phyloP scores from a whole-genome alignment of 2,113 vertebrate genomes.

The Cyphomyrus discorhynchus region DNA sequence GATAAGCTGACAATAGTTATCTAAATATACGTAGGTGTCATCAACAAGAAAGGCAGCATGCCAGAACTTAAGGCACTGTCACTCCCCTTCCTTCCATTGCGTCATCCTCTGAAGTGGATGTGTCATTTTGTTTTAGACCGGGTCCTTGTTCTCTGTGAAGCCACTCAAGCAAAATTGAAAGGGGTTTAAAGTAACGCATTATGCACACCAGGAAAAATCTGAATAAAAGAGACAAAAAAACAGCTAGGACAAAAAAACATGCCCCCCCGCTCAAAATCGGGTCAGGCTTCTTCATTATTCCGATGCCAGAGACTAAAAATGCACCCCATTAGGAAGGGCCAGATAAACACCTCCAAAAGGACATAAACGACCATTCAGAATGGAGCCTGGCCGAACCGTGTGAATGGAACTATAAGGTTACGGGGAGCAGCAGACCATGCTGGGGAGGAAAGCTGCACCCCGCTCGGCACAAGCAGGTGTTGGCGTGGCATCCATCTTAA shows the following conservation, averaged over 20 bases:
- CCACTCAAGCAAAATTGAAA: background rate
- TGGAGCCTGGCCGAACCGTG: background rate
- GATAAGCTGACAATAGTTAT: background rate
- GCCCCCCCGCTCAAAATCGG: background rate
- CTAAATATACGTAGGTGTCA: background rate
- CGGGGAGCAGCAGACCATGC: background rate
- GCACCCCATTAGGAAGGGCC: background rate
- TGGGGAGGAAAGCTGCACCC: background rate
- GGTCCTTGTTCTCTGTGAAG: background rate
- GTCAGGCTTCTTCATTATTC: background rate
- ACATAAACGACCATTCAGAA: background rate
- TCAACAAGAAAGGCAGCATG: background rate
- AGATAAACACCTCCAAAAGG: background rate
- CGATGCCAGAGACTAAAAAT: background rate
- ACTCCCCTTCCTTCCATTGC: background rate
- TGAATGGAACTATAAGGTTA: background rate
- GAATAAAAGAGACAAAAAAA: background rate
- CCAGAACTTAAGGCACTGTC: background rate
- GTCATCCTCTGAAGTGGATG: background rate
- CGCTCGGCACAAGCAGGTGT: background rate
- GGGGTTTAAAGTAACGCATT: background rate
- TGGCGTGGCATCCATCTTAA: background rate
- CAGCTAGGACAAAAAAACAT: background rate
- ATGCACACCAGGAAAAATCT: constrained; percentile 3
- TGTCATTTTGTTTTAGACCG: background rate